Evolutionary conservation across 2,888 invertebrate genomes (phyloP).

Genomic region (Caenorhabditis afra): DNA sequence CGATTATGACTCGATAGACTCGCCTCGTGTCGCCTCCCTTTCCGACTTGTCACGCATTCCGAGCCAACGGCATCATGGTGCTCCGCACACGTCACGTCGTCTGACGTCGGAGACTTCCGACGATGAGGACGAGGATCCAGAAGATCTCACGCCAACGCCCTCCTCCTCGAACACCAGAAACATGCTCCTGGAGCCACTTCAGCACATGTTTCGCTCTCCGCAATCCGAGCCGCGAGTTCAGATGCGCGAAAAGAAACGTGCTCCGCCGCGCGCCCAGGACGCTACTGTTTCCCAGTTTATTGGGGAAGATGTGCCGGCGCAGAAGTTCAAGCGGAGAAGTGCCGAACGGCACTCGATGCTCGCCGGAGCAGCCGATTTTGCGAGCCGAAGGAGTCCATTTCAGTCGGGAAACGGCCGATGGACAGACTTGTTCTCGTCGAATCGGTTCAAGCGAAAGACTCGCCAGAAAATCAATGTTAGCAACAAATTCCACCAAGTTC

Average conservation of each 20-base stretch:
- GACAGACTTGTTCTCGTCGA: conserved; percentile 66
- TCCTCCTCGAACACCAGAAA: conserved; percentile 31
- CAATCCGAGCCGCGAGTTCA: conserved; percentile 24
- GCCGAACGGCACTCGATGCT: conserved; percentile 66
- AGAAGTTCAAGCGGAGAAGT: conserved; percentile 57
- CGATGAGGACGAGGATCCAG: conserved; percentile 22
- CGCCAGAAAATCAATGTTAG: conserved; percentile 50
- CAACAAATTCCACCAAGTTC: no score
- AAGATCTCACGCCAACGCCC: conserved; percentile 41
- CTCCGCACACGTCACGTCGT: neutral
- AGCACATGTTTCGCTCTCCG: conserved; percentile 17
- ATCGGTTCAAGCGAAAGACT: conserved; percentile 54
- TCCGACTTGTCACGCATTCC: conserved; percentile 34
- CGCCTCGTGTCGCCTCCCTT: conserved; percentile 46
- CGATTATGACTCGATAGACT: conserved; percentile 47
- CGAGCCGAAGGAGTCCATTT: conserved; percentile 58
- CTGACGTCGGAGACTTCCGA: conserved; percentile 11
- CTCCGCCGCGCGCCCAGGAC: conserved; percentile 13
- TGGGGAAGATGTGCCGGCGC: conserved; percentile 19
- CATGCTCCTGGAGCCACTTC: conserved; percentile 27
- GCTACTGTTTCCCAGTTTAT: conserved; percentile 49
- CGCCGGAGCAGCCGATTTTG: conserved; percentile 60
- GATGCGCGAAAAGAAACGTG: conserved; percentile 33
- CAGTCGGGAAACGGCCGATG: conserved; percentile 47
- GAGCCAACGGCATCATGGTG: neutral